Evolutionary conservation across 2,888 invertebrate genomes (phyloP).

Genomic region (Agriopis aurantiaria): DNA sequence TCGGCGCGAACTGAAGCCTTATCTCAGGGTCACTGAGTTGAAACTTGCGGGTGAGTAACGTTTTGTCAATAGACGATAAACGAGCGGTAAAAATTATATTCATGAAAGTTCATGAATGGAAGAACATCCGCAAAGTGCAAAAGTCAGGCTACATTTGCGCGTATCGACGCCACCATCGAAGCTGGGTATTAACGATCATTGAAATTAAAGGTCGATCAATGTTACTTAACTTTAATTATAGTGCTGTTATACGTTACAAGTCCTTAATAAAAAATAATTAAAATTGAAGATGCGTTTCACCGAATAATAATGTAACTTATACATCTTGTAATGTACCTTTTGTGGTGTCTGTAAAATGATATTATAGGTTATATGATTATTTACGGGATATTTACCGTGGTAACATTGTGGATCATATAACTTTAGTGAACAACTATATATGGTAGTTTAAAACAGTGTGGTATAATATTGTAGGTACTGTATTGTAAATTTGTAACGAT

Average conservation of each 20-base stretch:
- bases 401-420: too few species aligned
- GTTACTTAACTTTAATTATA: constrained; percentile 1
- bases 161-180: constrained; percentile 6
- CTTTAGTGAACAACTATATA: too few species aligned
- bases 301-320: not conserved
- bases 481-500: too few species aligned
- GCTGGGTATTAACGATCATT: constrained; percentile 2
- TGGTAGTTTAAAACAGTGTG: too few species aligned
- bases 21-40: not conserved
- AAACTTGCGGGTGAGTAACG: not conserved
- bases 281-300: too few species aligned
- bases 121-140: not conserved
- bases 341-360: too few species aligned
- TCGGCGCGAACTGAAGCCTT: not conserved
- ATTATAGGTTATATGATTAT: too few species aligned
- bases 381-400: too few species aligned
- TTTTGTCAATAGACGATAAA: constrained; percentile 21
- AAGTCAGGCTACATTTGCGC: constrained; percentile 12
- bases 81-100: constrained; percentile 25
- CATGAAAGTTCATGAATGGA: constrained; percentile 21
- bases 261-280: too few species aligned
- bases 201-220: constrained; percentile 9
- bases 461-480: too few species aligned
- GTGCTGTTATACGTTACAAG: not conserved
- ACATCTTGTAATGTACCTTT: not conserved